phyloP scores from a whole-genome alignment of 2,797 vertebrate genomes.

The Hephaestus fuliginosus region DNA sequence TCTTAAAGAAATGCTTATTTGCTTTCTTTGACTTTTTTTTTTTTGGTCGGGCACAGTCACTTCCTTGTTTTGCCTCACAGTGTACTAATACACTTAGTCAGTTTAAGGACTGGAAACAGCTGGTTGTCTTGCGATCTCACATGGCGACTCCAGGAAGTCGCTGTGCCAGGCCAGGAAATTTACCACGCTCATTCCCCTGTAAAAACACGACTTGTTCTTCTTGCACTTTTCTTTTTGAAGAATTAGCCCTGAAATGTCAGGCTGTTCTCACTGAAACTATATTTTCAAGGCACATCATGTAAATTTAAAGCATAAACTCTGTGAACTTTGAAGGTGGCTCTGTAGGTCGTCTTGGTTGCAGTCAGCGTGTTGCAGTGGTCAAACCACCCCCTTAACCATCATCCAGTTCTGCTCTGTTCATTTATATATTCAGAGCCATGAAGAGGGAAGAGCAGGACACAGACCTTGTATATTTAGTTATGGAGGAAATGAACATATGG shows the following conservation, averaged over 20 bases:
- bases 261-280: background rate
- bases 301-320: background rate
- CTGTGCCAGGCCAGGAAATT: background rate
- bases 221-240: too few relatives aligned
- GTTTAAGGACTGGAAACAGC: constrained; percentile 5
- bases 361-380: background rate
- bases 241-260: background rate
- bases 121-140: background rate
- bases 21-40: background rate
- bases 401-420: background rate
- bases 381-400: background rate
- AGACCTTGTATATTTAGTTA: background rate
- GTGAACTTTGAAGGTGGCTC: too few relatives aligned
- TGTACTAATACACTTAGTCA: too few relatives aligned
- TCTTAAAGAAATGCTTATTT: background rate
- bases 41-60: background rate
- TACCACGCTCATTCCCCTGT: background rate
- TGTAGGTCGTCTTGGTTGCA: background rate
- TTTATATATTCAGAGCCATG: too few relatives aligned
- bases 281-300: background rate
- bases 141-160: background rate
- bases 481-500: background rate
- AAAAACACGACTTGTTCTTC: background rate
- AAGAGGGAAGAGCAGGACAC: background rate
- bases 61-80: constrained; percentile 14